A percentile compares a stretch with the other conserved stretches of the same genome.
Evolutionary conservation across 2,113 vertebrate species (phyloP).

Genomic region (Eira barbara): DNA sequence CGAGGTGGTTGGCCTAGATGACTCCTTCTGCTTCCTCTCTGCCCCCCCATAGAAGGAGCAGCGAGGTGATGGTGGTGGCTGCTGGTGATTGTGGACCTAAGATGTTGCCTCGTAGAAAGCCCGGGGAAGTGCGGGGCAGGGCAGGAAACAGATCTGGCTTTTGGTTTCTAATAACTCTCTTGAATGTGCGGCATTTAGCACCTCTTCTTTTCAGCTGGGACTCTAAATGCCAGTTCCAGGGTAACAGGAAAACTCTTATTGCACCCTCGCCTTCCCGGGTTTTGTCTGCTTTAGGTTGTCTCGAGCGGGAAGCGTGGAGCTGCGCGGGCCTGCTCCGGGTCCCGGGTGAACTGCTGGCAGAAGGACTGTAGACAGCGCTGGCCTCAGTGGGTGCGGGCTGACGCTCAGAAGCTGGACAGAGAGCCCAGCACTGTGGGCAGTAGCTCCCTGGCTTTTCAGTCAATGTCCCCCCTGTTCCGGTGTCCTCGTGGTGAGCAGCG

Average conservation of each 20-base stretch:
- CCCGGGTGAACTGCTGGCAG: neutral
- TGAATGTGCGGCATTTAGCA: neutral
- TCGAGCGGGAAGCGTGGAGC: neutral
- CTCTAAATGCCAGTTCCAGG: neutral
- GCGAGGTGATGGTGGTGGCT: neutral
- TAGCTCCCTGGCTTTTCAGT: neutral
- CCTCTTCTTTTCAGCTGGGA: neutral
- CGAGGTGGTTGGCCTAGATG: neutral
- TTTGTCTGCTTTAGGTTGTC: neutral
- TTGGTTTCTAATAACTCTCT: neutral
- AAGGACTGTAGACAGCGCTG: neutral
- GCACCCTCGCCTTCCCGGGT: no score
- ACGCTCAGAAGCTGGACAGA: neutral
- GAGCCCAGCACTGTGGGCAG: neutral
- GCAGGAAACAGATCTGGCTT: no score
- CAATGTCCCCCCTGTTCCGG: neutral
- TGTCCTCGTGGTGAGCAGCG: neutral
- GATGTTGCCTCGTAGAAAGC: neutral
- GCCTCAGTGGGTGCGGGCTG: no score
- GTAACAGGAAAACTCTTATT: neutral
- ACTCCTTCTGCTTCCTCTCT: neutral
- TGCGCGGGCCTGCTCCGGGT: neutral
- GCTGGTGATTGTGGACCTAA: neutral
- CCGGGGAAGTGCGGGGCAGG: accelerated
- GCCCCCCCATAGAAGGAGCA: neutral